Evolutionary conservation across 2,888 invertebrate species (phyloP), one percentile per base, ranked within the genome.

Genomic region (Hyles lineata): DNA sequence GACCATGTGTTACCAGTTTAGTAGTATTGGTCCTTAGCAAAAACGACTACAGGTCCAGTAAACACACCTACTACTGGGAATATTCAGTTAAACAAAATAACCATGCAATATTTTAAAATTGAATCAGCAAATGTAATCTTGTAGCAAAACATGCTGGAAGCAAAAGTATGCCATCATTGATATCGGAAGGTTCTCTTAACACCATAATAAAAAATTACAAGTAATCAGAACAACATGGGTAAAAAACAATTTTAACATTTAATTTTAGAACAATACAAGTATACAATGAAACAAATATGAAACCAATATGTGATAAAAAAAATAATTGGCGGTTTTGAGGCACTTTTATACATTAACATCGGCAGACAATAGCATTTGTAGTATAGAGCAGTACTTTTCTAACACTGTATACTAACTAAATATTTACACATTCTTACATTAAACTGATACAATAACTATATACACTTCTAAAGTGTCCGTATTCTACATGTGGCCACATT

Each of bases 21-120:
- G 87, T 86, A 86, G 32, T 91, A 87, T 92, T 92, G 91, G 91
- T 92, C 90, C 91, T 88, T 91, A 89, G 85, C 80, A 85, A 86
- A 85, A 86, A 86, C 80, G 83, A 81, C 81, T 83, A 85, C 80
- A 80, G 79, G 78, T 82, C 79, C 76, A 76, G 81, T 82, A 82
- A 81, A 85, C 77, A 82, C 76, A 79, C 74, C 76, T 81, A 78
- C 76, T 79, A 76, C 43, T 2, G 62, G 35, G 35, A 55, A 67
- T 67, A 35, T 32, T 19, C 15, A 71, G 59, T 17, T 19, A 11
- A 23, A 25, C 32, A n/a, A 82, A 87, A 86, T 87, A 89, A 87
- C 84, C 81, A 85, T 84, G 80, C 87, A 88, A 88, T 87, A 87
- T 86, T 78, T 85, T 81, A 83, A 80, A 80, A 79, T 77, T 77